These are phyloP conservation scores for Zoroaster sp. DNA, from an alignment of 53 echinoderm and acorn worm genomes.

Conservation along the genomic window DNA sequence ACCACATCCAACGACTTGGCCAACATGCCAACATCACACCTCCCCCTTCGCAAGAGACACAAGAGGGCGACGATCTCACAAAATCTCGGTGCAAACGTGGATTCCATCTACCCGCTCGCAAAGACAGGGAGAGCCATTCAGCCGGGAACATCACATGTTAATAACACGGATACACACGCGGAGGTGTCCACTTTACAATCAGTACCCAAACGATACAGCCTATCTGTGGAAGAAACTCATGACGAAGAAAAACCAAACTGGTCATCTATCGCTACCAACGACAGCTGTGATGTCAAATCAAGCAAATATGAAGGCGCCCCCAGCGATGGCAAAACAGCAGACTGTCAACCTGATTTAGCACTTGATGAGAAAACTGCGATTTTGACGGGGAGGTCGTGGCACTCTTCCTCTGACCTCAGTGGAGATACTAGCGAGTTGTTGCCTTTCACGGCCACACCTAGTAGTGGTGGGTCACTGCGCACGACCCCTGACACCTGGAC, in stretches of 20 bases:
- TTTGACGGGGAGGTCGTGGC: too few relatives aligned
- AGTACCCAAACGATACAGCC: neutral
- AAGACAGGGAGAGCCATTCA: neutral
- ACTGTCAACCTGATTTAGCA: neutral
- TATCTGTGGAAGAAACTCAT: neutral
- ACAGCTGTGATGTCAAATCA: neutral
- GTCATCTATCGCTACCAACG: neutral
- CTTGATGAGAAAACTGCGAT: neutral
- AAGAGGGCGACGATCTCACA: conserved; percentile 23
- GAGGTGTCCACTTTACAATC: neutral
- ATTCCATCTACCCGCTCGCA: neutral
- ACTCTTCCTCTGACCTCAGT: neutral
- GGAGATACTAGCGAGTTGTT: conserved; percentile 15
- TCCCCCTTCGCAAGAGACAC: conserved; percentile 72
- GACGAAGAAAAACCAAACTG: neutral
- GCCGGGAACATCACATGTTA: neutral
- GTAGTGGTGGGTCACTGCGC: neutral
- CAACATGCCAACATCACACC: conserved; percentile 59
- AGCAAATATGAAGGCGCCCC: neutral
- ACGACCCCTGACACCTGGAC: neutral
- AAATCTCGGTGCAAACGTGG: neutral
- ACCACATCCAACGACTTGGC: neutral
- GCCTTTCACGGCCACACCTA: conserved; percentile 19
- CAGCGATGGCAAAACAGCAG: neutral
- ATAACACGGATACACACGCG: too few relatives aligned